These are phyloP conservation scores for Andrena camellia DNA, from an alignment of 2,888 invertebrate genomes.

Conservation along the genomic window DNA sequence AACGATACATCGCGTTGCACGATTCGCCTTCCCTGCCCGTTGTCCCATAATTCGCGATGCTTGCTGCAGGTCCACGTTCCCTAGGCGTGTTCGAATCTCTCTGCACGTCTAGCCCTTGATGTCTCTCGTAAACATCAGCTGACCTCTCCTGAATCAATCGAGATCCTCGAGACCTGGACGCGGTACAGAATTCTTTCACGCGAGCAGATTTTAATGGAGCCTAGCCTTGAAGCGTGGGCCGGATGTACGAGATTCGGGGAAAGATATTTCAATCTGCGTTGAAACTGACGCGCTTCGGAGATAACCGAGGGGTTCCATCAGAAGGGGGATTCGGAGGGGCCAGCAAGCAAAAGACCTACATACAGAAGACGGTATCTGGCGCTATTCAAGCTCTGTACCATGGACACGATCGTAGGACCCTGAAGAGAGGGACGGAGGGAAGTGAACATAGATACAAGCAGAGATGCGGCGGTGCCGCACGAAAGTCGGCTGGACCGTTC, in stretches of 20 bases:
- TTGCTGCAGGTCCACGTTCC: conserved; percentile 1
- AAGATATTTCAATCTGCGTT: not conserved
- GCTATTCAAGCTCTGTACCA: conserved; percentile 43
- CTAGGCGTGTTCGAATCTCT: conserved; percentile 13
- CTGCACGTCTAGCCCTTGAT: not conserved
- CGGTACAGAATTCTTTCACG: not conserved
- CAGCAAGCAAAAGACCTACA: conserved; percentile 7
- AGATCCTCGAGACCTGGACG: not conserved
- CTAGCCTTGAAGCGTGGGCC: not conserved
- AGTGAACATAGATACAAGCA: conserved; percentile 49
- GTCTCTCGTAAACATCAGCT: not conserved
- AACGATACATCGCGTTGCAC: conserved; percentile 54
- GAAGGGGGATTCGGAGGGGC: not conserved
- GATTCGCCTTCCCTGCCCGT: conserved; percentile 39
- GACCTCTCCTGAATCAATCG: not conserved
- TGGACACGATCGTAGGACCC: conserved; percentile 41
- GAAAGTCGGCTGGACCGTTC: conserved; percentile 44
- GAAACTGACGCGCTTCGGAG: not conserved
- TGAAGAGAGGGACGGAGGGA: conserved; percentile 24
- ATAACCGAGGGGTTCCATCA: not conserved
- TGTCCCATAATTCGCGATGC: conserved; percentile 51
- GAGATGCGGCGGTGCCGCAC: conserved; percentile 48
- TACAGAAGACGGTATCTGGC: conserved; percentile 35
- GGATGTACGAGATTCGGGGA: not conserved
- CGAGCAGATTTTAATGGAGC: too few relatives aligned